Evolutionary conservation across 2,113 vertebrate species (phyloP), one percentile per base, ranked within the genome.

Genomic region (Dipodomys spectabilis): DNA sequence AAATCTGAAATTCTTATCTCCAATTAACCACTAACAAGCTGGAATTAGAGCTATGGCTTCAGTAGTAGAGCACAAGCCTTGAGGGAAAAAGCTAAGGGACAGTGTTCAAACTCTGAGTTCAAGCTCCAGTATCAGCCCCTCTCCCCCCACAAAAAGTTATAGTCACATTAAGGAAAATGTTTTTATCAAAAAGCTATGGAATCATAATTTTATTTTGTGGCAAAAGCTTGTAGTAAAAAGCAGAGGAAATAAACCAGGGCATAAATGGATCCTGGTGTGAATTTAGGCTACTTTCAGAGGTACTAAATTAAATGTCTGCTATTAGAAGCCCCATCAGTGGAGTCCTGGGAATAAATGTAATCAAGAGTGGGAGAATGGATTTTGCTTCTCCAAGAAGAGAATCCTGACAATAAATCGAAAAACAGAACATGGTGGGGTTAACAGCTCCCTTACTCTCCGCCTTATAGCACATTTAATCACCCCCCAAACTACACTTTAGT

Each of bases 181-280:
- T 57, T 57, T 57, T 16, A 13, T 57, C 11, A 23, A 77, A 44
- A 83, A 25, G 5, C 53, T 65, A 84, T 77, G 45, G 64, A 83
- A 79, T 82, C 11, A 2, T 74, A 22, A 64, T 85, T 94, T 93
- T 72, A 2, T 86, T 84, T 78, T 64, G 44, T 87, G 68, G 62
- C 12, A 67, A n/a, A 57, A 68, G 11, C 25, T 75, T 73, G 4
- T 74, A n/a, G 19, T 91, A 75, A 25, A 45, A 91, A 82, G 57
- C 35, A 91, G 64, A 89, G 91, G 68, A 88, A 68, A 75, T 35
- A 73, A 65, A 69, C 11, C 10, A 39, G 45, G 68, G 6, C n/a
- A 78, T 64, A 72, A 91, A 77, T 22, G 45, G 64, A 45, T 53
- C 53, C 60, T 72, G 23, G 30, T 6, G 25, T 25, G 49, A 82